phyloP scores from a whole-genome alignment of 2,888 invertebrate species.

The Drosophila emarginata region DNA sequence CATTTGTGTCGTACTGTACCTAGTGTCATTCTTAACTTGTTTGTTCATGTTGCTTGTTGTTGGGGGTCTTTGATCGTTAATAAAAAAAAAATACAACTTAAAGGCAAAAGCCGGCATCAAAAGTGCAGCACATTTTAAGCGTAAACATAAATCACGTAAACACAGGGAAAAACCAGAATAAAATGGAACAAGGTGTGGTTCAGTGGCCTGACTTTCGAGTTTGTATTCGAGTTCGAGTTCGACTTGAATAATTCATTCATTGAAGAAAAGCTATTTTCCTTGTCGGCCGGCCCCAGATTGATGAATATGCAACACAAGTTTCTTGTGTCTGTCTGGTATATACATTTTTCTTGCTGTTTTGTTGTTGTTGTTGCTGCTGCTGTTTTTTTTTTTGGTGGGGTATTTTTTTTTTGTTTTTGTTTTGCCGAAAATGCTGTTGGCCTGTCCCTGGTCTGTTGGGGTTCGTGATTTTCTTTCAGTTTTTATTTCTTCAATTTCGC shows the following conservation, averaged over 20 bases:
- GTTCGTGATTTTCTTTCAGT: constrained; percentile 21
- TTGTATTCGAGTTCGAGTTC: constrained; percentile 23
- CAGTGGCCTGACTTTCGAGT: constrained; percentile 47
- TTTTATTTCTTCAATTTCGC: constrained; percentile 22
- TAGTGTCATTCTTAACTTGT: constrained; percentile 12
- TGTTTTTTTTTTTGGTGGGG: constrained; percentile 14
- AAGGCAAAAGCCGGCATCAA: not conserved
- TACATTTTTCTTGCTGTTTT: not conserved
- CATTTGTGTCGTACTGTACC: not conserved
- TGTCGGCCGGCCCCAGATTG: constrained; percentile 37
- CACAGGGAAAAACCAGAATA: constrained; percentile 16
- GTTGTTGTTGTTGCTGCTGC: constrained; percentile 2
- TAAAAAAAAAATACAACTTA: constrained; percentile 16
- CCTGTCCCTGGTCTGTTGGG: constrained; percentile 16
- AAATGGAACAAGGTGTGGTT: constrained; percentile 33
- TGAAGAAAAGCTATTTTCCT: constrained; percentile 71
- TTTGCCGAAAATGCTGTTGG: constrained; percentile 18
- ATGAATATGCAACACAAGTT: constrained; percentile 64
- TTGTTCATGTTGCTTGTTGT: constrained; percentile 43
- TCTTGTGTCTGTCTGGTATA: constrained; percentile 13
- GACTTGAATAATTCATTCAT: constrained; percentile 73
- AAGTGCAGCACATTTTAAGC: constrained; percentile 33
- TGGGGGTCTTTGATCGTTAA: too few species aligned
- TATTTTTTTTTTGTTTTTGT: constrained; percentile 31
- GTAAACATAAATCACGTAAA: constrained; percentile 48